Base-by-base conservation (phyloP, 2,113 vertebrate species). In the Cavia aperea region DNA sequence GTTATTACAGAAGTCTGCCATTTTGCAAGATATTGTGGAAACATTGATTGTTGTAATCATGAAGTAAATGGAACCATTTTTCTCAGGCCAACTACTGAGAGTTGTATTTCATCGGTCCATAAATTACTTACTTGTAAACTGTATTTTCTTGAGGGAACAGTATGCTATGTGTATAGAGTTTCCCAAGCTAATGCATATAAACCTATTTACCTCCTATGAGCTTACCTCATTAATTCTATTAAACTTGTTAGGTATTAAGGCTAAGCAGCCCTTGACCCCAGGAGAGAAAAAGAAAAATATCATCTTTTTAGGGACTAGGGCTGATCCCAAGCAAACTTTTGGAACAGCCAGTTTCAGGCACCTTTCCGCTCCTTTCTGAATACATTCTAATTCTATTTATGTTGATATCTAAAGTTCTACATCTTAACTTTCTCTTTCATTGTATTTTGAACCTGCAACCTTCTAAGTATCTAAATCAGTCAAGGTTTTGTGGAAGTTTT, bases 31-130 rank as follows among this genome's bases (percentile, higher is more conserved):
- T 87, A 92, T 15, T 94, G 9, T 95, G 89, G 87, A 97, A 95
- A 95, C 81, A 65, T 46, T 96, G 92, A 86, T 95, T 93, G 87
- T 95, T 96, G 43, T 95, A 87, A 96, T 95, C 58, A 84, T 90
- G n/a, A 92, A 93, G 51, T 96, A 86, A 94, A 85, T 77, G 70
- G 84, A 94, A 87, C 83, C 60, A 81, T 92, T 94, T 89, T 95
- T 26, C 68, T 81, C 29, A 92, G 70, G 86, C 86, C 93, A 95
- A 5, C 66, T 93, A 89, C 56, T 4, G 23, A 91, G 65, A 77
- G 36, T 90, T 94, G 9, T 91, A 70, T 92, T 95, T 92, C 89
- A 83, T 60, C 83, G 93, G 12, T 84, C 16, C 15, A 39, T 93
- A 96, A 84, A 81, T 95, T 81, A 46, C 88, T 88, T 94, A 81